Evolutionary conservation across 2,888 invertebrate genomes (phyloP).

Genomic region (Cephus sareptanus): DNA sequence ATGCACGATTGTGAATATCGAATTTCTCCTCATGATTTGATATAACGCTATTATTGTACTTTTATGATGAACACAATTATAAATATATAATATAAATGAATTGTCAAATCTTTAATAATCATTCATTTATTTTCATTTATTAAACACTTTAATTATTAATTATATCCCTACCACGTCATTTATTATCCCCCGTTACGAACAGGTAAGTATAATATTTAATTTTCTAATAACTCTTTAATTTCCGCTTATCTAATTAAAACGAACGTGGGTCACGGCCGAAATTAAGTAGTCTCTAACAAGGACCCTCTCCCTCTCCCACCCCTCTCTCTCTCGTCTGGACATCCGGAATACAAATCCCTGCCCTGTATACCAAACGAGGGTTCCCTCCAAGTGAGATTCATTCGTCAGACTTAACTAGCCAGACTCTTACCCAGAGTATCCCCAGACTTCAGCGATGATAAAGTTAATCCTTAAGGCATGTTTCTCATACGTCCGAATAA

Average conservation of each 20-base stretch:
- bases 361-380: neutral
- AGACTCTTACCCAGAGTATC: neutral
- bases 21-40: conserved; percentile 63
- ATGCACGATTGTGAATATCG: conserved; percentile 57
- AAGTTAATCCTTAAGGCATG: neutral
- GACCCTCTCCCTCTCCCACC: no score
- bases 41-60: conserved; percentile 64
- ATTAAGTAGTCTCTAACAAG: neutral
- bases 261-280: neutral
- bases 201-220: neutral
- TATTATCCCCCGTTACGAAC: neutral
- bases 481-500: neutral
- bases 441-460: neutral
- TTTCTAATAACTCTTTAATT: neutral
- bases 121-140: neutral
- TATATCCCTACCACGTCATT: neutral
- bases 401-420: conserved; percentile 4
- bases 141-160: no score
- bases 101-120: neutral
- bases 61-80: conserved; percentile 63
- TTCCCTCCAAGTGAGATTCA: neutral
- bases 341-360: neutral
- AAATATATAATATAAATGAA: conserved; percentile 50
- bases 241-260: neutral
- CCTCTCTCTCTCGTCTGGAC: neutral